Evolutionary conservation across 2,888 invertebrate species (phyloP).

Genomic region (Polyommatus iphigenia): DNA sequence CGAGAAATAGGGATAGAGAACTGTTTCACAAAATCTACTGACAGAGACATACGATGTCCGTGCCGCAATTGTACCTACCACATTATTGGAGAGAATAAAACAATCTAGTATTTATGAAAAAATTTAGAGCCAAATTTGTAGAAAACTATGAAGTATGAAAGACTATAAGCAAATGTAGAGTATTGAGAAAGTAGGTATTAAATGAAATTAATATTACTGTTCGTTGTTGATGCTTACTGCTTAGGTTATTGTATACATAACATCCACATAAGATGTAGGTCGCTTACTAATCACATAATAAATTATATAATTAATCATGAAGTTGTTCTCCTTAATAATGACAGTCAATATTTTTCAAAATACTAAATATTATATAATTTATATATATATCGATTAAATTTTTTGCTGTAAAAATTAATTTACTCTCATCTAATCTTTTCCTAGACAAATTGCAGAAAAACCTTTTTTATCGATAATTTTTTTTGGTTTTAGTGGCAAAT

Average conservation of each 20-base stretch:
- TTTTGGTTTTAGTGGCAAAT: too few relatives aligned
- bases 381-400: too few relatives aligned
- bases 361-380: too few relatives aligned
- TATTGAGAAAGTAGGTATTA: neutral
- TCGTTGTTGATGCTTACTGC: neutral
- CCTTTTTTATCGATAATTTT: too few relatives aligned
- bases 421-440: neutral
- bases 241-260: conserved; percentile 7
- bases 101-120: too few relatives aligned
- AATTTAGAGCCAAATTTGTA: neutral
- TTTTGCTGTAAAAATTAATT: neutral
- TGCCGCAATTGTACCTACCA: too few relatives aligned
- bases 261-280: conserved; percentile 16
- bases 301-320: neutral
- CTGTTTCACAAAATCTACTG: too few relatives aligned
- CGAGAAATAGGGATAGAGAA: too few relatives aligned
- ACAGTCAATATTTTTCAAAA: neutral
- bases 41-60: too few relatives aligned
- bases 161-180: too few relatives aligned
- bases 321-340: neutral
- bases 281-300: conserved; percentile 16
- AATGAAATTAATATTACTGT: neutral
- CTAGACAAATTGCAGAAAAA: too few relatives aligned
- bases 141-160: neutral
- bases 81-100: too few relatives aligned